These are phyloP conservation scores for Adelosebastes latens DNA, from an alignment of 2,797 vertebrate genomes.

Conservation along the genomic window DNA sequence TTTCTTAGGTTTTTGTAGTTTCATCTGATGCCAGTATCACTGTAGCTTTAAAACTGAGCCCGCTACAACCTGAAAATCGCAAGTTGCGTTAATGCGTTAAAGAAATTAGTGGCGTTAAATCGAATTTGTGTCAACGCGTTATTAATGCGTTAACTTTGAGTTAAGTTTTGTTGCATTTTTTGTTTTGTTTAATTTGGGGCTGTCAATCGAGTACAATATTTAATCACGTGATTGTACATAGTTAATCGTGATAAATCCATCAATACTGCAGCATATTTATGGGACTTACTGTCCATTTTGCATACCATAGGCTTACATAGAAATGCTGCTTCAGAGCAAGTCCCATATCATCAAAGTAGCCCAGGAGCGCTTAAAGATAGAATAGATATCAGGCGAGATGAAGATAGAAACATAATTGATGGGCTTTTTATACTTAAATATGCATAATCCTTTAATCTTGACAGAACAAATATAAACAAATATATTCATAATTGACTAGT, in stretches of 20 bases:
- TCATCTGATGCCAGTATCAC: background rate
- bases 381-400: background rate
- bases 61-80: background rate
- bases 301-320: constrained; percentile 4
- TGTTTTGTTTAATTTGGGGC: no score
- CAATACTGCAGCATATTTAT: background rate
- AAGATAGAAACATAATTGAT: constrained; percentile 7
- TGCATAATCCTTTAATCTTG: constrained; percentile 8
- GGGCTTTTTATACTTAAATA: background rate
- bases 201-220: background rate
- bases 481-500: constrained; percentile 3
- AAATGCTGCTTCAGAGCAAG: background rate
- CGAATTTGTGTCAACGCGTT: background rate
- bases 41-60: background rate
- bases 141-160: no score
- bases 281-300: constrained; percentile 4
- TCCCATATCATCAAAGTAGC: constrained; percentile 5
- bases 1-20: no score
- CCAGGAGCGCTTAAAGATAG: constrained; percentile 4
- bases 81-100: background rate
- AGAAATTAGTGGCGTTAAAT: background rate
- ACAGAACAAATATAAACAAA: background rate
- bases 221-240: background rate
- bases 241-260: background rate
- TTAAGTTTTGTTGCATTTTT: no score